These are phyloP conservation scores for Pelusios castaneus DNA, from an alignment of 2,113 vertebrate species.

Conservation along the genomic window DNA sequence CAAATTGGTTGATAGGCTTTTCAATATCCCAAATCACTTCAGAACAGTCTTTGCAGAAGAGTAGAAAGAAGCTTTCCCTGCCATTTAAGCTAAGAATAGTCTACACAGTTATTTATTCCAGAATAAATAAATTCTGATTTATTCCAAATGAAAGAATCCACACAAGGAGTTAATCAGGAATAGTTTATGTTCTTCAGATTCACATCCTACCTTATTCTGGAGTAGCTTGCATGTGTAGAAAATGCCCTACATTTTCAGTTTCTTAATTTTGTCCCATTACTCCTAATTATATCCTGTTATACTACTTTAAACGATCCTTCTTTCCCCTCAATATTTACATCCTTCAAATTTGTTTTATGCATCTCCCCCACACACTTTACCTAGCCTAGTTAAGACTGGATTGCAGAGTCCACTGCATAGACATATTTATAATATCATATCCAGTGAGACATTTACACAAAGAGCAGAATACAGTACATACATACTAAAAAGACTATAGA, in stretches of 20 bases:
- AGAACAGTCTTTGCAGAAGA: too few species aligned
- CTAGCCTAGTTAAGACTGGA: background rate
- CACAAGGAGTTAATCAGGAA: background rate
- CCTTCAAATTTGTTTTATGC: background rate
- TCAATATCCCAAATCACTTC: background rate
- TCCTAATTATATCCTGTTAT: background rate
- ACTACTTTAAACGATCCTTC: background rate
- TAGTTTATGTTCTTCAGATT: background rate
- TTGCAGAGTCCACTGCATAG: background rate
- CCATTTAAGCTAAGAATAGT: background rate
- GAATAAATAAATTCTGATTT: background rate
- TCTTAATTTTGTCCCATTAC: background rate
- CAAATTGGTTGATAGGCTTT: background rate
- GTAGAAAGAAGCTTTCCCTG: background rate
- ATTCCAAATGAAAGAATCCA: background rate
- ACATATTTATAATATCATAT: background rate
- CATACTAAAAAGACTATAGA: fast-evolving
- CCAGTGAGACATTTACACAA: background rate
- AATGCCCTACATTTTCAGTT: background rate
- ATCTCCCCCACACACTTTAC: background rate
- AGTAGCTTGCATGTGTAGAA: background rate
- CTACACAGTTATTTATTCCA: background rate
- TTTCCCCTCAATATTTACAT: background rate
- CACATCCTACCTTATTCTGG: background rate
- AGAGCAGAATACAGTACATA: background rate